phyloP scores from a whole-genome alignment of 2,113 vertebrate genomes.

The Phoenicopterus ruber region DNA sequence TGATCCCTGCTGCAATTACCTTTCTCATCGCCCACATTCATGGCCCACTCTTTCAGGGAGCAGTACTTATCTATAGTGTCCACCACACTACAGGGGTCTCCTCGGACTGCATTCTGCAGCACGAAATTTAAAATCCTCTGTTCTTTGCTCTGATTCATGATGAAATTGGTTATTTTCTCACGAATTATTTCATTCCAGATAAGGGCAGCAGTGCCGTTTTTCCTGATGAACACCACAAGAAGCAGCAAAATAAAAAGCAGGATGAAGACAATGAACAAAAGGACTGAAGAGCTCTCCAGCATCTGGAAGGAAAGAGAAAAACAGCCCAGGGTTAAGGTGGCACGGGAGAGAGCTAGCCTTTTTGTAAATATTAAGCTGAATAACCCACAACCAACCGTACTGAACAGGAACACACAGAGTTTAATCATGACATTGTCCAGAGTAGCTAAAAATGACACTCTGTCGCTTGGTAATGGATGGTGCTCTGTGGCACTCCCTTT shows the following conservation, averaged over 20 bases:
- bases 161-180: slow-evolving; percentile 57
- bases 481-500: slow-evolving; percentile 22
- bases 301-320: slow-evolving; percentile 64
- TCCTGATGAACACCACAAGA: slow-evolving; percentile 27
- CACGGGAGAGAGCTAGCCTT: not conserved
- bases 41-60: slow-evolving; percentile 84
- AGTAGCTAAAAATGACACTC: not conserved
- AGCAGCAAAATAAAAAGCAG: slow-evolving; percentile 52
- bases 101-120: slow-evolving; percentile 76
- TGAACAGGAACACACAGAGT: not conserved
- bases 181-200: slow-evolving; percentile 63
- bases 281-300: slow-evolving; percentile 54
- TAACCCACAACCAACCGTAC: not conserved
- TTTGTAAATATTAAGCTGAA: not conserved
- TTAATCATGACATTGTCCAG: not conserved
- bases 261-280: slow-evolving; percentile 4
- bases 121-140: slow-evolving; percentile 80
- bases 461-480: not conserved
- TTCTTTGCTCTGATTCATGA: slow-evolving; percentile 69
- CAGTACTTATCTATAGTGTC: slow-evolving; percentile 81
- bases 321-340: slow-evolving; percentile 38
- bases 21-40: slow-evolving; percentile 88
- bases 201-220: not conserved
- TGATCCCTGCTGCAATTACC: slow-evolving; percentile 64
- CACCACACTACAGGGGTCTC: slow-evolving; percentile 80